A percentile compares a stretch with the other conserved stretches of the same genome.
Conservation (phyloP, 2,888 invertebrate species). For the Eudasyphora cyanicolor region DNA sequence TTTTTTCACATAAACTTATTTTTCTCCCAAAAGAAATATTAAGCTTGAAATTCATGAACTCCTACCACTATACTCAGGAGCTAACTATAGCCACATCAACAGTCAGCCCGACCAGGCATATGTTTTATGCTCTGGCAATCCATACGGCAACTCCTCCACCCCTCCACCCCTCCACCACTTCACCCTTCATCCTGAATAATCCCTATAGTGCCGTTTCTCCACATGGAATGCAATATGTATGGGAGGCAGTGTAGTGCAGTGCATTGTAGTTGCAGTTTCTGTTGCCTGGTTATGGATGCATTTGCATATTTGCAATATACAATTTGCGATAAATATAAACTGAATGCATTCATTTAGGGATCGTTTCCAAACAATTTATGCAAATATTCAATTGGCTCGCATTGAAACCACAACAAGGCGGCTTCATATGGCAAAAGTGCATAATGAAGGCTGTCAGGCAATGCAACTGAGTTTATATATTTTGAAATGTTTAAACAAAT, state of each 20-base stretch:
- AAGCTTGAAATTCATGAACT: neutral
- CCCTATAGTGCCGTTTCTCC: neutral
- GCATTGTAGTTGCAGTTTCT: neutral
- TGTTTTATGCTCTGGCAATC: too few relatives aligned
- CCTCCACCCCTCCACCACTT: neutral
- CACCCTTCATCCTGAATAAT: neutral
- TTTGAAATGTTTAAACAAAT: neutral
- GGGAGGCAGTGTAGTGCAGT: neutral
- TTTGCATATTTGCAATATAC: constrained; percentile 51
- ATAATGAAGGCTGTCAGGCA: neutral
- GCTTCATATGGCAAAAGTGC: neutral
- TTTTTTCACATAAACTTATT: too few relatives aligned
- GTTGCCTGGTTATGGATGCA: constrained; percentile 6
- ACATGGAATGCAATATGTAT: constrained; percentile 2
- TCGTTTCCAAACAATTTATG: constrained; percentile 51
- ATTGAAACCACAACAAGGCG: neutral
- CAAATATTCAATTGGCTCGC: constrained; percentile 50
- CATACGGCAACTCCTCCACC: too few relatives aligned
- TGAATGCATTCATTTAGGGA: constrained; percentile 38
- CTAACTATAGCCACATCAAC: too few relatives aligned
- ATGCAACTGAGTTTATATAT: neutral
- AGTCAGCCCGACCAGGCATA: too few relatives aligned
- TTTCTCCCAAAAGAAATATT: neutral
- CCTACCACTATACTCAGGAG: too few relatives aligned
- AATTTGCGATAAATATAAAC: constrained; percentile 37